Evolutionary conservation across 2,797 vertebrate species (phyloP).

Genomic region (Cirrhinus molitorella): DNA sequence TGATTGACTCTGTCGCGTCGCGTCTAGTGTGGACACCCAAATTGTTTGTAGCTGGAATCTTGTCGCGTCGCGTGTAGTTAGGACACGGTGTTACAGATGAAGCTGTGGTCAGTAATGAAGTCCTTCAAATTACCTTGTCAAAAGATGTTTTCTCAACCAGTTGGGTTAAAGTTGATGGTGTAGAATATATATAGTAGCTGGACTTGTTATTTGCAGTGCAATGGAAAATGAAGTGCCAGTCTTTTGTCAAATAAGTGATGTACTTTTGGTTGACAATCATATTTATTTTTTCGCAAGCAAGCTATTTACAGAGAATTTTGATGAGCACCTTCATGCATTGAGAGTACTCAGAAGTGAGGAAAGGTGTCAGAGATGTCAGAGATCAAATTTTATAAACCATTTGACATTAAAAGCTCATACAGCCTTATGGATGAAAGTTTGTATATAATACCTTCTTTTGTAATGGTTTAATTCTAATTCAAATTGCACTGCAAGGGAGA

Average conservation of each 20-base stretch:
- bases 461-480: too few relatives aligned
- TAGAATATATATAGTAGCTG: slow-evolving; percentile 53
- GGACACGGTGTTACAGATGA: too few relatives aligned
- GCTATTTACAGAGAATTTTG: slow-evolving; percentile 22
- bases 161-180: slow-evolving; percentile 55
- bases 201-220: slow-evolving; percentile 57
- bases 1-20: too few relatives aligned
- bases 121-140: not conserved
- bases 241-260: too few relatives aligned
- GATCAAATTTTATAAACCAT: not conserved
- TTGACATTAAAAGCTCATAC: not conserved
- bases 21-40: too few relatives aligned
- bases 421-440: too few relatives aligned
- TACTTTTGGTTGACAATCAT: not conserved
- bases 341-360: not conserved
- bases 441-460: too few relatives aligned
- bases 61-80: too few relatives aligned
- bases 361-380: slow-evolving; percentile 16
- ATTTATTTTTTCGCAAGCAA: slow-evolving; percentile 16
- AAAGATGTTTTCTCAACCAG: slow-evolving; percentile 43
- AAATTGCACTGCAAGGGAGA: too few relatives aligned
- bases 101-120: too few relatives aligned
- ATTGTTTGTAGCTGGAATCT: too few relatives aligned
- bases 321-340: slow-evolving; percentile 20
- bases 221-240: slow-evolving; percentile 32